Base-by-base conservation (phyloP, 64 coral and sea anemone species). In the Stichodactyla helianthus region DNA sequence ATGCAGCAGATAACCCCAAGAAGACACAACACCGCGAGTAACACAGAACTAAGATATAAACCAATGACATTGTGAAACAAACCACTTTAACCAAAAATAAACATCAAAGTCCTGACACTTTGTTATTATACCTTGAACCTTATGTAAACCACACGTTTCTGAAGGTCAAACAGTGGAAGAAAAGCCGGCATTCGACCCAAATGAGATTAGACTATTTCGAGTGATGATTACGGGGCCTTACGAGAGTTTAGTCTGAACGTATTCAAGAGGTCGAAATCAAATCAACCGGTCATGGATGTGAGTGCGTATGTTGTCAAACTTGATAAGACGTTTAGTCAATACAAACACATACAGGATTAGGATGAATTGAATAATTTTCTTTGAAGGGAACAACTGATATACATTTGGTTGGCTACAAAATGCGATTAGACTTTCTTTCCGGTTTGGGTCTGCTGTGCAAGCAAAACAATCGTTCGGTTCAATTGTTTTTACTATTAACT, bases 401-500 rank as follows among this genome's bases (percentile, higher is more conserved):
- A 23, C 26, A n/a, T 27, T 11, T 74, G 50, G 25, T 81, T 81
- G 51, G 53, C 15, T 10, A n/a, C 52, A 12, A 81, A 81, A 81
- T 81, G 50, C 78, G 78, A 81, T 81, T 81, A 81, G 18, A 54
- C 4, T 16, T 51, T 54, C 22, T 51, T 81, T 81, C 53, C 78
- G 50, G 78, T 44, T 54, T 19, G 12, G 16, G 78, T 81, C 50
- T 81, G 51, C 17, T 74, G 26, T 14, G 25, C 68, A 74, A 74
- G 68, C 25, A 74, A 74, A 74, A 74, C 26, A 81, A 81, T 74
- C 23, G 27, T 15, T 16, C 19, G 51, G 68, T 11, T 44, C 54
- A 54, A 81, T 81, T 81, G 78, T 81, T 81, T 81, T 81, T 81
- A 10, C 78, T 52, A 81, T 81, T 51, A 81, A 51, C 78, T 81